Conservation (phyloP, 2,888 invertebrate genomes). For the Eledone cirrhosa region DNA sequence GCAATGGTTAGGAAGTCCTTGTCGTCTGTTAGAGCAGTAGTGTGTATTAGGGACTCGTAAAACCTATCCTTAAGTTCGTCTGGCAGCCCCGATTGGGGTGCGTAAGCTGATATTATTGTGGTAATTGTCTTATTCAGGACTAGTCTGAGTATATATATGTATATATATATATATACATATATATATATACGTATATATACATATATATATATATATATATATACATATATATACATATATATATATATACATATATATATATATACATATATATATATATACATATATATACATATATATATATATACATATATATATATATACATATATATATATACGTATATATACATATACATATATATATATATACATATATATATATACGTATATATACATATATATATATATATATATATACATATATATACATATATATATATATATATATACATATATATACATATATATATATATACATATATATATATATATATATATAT, state of each 20-base stretch:
- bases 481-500: background rate
- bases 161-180: background rate
- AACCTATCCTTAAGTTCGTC: too few relatives aligned
- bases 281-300: background rate
- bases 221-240: background rate
- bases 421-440: background rate
- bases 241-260: constrained; percentile 1
- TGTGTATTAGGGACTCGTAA: too few relatives aligned
- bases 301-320: background rate
- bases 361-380: background rate
- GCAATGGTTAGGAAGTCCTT: too few relatives aligned
- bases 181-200: background rate
- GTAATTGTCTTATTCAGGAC: background rate
- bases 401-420: background rate
- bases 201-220: background rate
- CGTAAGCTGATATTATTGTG: too few relatives aligned
- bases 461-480: constrained; percentile 1
- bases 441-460: background rate
- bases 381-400: background rate
- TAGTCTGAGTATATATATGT: background rate
- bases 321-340: background rate
- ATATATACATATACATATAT: background rate
- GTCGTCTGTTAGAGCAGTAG: too few relatives aligned
- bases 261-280: background rate
- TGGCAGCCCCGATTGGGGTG: too few relatives aligned